Percentiles rank a stretch among this genome's conserved stretches.
Conservation (phyloP, 2,113 vertebrate species). For the Dolichallabes microphthalmus region DNA sequence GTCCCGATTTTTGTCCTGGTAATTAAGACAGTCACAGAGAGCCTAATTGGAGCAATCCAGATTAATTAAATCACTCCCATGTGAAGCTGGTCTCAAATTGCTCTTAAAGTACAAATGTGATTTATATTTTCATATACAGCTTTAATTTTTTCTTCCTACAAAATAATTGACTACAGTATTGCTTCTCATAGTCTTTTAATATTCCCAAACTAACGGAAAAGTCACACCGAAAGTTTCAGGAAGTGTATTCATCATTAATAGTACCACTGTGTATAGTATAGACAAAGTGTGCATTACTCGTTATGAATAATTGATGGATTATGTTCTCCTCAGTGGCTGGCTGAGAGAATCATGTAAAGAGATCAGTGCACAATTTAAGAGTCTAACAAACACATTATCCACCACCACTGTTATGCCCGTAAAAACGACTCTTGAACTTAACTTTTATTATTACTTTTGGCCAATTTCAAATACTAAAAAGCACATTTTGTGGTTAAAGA, state of each 20-base stretch:
- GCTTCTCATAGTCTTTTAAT: background rate
- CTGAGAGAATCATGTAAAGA: slow-evolving; percentile 56
- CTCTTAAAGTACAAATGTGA: slow-evolving; percentile 62
- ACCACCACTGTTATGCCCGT: background rate
- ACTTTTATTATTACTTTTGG: too few species aligned
- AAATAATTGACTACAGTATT: background rate
- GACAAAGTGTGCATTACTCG: slow-evolving; percentile 69
- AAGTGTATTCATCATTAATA: slow-evolving; percentile 61
- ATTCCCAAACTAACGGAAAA: background rate
- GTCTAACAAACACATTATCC: background rate
- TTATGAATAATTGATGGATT: slow-evolving; percentile 68
- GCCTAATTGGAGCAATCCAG: slow-evolving; percentile 76
- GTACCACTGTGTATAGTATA: slow-evolving; percentile 47
- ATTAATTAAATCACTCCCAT: slow-evolving; percentile 74
- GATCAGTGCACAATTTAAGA: slow-evolving; percentile 55
- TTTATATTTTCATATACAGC: slow-evolving; percentile 31
- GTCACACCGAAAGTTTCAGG: slow-evolving; percentile 21
- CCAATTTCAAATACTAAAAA: too few species aligned
- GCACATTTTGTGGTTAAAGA: too few species aligned
- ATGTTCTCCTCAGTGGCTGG: slow-evolving; percentile 49
- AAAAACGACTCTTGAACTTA: too few species aligned
- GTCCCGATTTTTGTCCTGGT: slow-evolving; percentile 67
- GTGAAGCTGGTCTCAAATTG: slow-evolving; percentile 68
- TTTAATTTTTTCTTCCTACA: background rate
- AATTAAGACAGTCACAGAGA: slow-evolving; percentile 68